Conservation (phyloP, 2,888 invertebrate genomes). For the Noctua comes region DNA sequence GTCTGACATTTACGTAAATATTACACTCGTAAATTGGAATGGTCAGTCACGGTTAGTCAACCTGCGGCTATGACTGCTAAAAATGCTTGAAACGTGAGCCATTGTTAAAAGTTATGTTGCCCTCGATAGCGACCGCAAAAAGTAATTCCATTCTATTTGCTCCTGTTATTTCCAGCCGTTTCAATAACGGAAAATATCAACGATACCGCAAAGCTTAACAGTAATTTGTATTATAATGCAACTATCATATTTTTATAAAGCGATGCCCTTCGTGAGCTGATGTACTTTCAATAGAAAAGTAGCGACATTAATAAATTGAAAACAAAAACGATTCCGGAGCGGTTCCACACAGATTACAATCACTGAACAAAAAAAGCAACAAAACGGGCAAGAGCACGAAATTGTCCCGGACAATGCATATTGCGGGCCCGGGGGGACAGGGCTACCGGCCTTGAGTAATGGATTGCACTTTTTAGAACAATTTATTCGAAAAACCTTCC, state of each 20-base stretch:
- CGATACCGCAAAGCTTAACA: constrained; percentile 18
- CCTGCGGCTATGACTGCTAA: constrained; percentile 54
- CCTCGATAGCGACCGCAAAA: constrained; percentile 44
- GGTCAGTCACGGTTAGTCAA: constrained; percentile 61
- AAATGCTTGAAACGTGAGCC: constrained; percentile 53
- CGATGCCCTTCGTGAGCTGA: constrained; percentile 27
- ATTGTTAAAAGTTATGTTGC: constrained; percentile 60
- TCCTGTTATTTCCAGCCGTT: constrained; percentile 46
- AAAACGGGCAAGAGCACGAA: constrained; percentile 76
- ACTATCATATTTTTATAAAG: constrained; percentile 20
- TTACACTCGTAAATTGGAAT: constrained; percentile 56
- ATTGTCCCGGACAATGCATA: constrained; percentile 83
- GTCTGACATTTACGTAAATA: constrained; percentile 58
- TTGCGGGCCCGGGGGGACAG: constrained; percentile 70
- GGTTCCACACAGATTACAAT: constrained; percentile 69
- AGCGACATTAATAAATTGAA: constrained; percentile 57
- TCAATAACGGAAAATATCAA: constrained; percentile 43
- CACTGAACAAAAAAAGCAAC: constrained; percentile 74
- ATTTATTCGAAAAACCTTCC: constrained; percentile 49
- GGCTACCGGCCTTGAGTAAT: constrained; percentile 62
- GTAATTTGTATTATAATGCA: neutral
- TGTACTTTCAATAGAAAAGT: constrained; percentile 52
- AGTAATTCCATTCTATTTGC: constrained; percentile 60
- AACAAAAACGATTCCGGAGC: constrained; percentile 54
- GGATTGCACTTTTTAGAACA: constrained; percentile 61